A percentile compares a stretch with the other conserved stretches of the same genome.
Conservation (phyloP, 2,797 vertebrate genomes). For the Cuculus canorus region DNA sequence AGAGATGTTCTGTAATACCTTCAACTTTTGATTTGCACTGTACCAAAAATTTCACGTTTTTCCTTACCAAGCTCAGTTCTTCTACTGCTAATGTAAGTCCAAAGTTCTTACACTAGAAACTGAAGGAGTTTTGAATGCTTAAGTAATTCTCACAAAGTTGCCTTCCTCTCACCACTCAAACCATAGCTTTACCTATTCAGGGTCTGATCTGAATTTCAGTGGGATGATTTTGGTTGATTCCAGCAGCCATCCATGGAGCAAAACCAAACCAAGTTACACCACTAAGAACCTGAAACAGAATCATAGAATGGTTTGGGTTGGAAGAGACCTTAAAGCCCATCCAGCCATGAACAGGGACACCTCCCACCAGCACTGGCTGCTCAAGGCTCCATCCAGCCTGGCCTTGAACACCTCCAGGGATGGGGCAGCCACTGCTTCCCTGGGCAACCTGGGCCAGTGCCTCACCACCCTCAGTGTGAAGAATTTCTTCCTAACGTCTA, state of each 20-base stretch:
- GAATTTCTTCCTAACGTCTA: too few relatives aligned
- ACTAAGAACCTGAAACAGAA: neutral
- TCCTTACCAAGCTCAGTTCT: neutral
- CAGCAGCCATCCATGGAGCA: neutral
- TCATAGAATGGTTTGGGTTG: too few relatives aligned
- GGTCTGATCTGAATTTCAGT: neutral
- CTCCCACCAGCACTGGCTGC: too few relatives aligned
- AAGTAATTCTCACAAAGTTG: neutral
- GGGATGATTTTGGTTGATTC: neutral
- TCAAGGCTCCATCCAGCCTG: too few relatives aligned
- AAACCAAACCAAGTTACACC: neutral
- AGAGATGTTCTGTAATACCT: neutral
- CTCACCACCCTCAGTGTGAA: too few relatives aligned
- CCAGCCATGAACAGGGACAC: too few relatives aligned
- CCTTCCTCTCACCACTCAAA: rapidly evolving
- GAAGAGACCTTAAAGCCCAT: too few relatives aligned
- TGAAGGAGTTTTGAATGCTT: neutral
- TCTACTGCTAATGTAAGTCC: neutral
- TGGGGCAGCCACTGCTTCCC: too few relatives aligned
- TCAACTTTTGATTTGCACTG: neutral
- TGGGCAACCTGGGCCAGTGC: too few relatives aligned
- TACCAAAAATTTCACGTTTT: neutral
- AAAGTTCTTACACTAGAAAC: neutral
- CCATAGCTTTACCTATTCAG: neutral
- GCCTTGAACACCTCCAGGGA: too few relatives aligned